phyloP scores from a whole-genome alignment of 1,140 invertebrate genomes.

The Whitmania pigra region DNA sequence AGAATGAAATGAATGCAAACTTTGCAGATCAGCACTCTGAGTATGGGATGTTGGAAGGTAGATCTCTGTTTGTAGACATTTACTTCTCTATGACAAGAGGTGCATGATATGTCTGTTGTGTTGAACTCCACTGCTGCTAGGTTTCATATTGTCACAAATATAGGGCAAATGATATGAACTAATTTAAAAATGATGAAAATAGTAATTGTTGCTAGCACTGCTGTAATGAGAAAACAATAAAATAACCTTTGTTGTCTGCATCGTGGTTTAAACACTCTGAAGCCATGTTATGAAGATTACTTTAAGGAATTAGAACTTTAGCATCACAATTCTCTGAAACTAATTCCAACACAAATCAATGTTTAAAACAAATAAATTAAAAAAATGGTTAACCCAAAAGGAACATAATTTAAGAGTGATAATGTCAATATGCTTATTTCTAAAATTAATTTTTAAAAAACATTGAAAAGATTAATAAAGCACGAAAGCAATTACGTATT shows the following conservation, averaged over 20 bases:
- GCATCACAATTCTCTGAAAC: not conserved
- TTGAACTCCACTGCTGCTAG: not conserved
- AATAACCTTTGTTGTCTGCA: not conserved
- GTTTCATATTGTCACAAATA: not conserved
- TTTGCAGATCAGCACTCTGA: constrained; percentile 62
- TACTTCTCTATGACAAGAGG: constrained; percentile 37
- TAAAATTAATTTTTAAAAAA: not conserved
- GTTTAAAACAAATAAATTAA: not conserved
- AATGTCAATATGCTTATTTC: not conserved
- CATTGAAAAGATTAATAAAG: not conserved
- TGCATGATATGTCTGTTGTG: constrained; percentile 28
- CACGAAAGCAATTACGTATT: not conserved
- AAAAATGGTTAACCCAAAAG: not conserved
- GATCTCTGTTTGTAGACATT: constrained; percentile 33
- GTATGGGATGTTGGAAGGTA: constrained; percentile 53
- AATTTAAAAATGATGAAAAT: not conserved
- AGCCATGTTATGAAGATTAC: not conserved
- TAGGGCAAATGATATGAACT: not conserved
- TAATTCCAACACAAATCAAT: not conserved
- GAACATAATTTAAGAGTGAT: not conserved
- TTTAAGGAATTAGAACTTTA: not conserved
- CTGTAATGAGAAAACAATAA: not conserved
- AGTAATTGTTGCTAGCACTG: not conserved
- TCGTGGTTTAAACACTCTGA: not conserved
- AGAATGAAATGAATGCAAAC: constrained; percentile 35